Conservation (phyloP, 2,113 vertebrate genomes). For the Misgurnus mizolepis region DNA sequence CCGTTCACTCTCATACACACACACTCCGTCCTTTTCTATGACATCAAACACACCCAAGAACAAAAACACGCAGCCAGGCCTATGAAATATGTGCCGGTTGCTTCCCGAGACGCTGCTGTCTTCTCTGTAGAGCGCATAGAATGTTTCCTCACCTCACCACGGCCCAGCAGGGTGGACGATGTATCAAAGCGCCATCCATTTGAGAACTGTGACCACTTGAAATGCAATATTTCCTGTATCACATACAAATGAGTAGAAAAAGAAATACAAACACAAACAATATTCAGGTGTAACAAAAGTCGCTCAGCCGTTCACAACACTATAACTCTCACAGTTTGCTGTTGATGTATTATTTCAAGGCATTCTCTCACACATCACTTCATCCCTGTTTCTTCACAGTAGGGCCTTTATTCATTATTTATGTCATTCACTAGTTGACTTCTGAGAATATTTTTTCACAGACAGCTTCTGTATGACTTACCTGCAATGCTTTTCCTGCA, state of each 20-base stretch:
- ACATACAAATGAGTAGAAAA: neutral
- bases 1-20: neutral
- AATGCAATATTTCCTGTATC: slow-evolving; percentile 31
- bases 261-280: neutral
- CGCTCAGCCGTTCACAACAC: slow-evolving; percentile 15
- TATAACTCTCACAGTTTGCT: slow-evolving; percentile 36
- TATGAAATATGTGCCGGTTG: slow-evolving; percentile 12
- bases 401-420: neutral
- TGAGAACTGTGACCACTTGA: neutral
- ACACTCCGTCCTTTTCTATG: slow-evolving; percentile 1
- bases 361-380: slow-evolving; percentile 34
- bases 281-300: neutral
- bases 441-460: neutral
- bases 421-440: slow-evolving; percentile 30
- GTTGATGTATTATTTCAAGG: slow-evolving; percentile 29
- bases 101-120: slow-evolving; percentile 29
- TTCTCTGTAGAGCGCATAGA: slow-evolving; percentile 29
- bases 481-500: no score
- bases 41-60: slow-evolving; percentile 28
- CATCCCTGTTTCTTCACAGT: slow-evolving; percentile 21
- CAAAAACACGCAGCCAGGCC: neutral
- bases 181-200: neutral
- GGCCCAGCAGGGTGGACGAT: neutral
- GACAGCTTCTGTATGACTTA: slow-evolving; percentile 13
- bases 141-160: neutral